A percentile compares a stretch with the other conserved stretches of the same genome.
Evolutionary conservation across 2,113 vertebrate genomes (phyloP).

Genomic region (Malurus cyaneus): DNA sequence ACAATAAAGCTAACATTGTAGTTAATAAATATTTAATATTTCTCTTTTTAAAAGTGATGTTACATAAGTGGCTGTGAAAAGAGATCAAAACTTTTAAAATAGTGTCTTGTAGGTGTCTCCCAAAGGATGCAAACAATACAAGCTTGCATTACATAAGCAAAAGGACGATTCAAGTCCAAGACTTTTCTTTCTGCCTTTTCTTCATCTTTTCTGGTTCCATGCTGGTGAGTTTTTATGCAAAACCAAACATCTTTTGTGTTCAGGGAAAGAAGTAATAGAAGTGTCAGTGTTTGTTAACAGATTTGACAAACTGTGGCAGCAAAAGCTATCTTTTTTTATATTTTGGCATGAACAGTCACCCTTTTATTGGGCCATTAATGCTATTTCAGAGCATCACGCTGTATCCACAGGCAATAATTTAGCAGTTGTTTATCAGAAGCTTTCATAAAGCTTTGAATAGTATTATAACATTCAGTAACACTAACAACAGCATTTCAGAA

Average conservation of each 20-base stretch:
- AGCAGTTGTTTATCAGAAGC: slow-evolving; percentile 70
- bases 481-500: slow-evolving; percentile 68
- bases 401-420: slow-evolving; percentile 68
- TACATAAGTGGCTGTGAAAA: not conserved
- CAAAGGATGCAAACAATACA: not conserved
- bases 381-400: slow-evolving; percentile 52
- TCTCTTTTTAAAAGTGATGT: not conserved
- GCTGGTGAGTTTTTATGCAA: not conserved
- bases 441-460: slow-evolving; percentile 66
- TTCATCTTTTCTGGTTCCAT: not conserved
- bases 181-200: not conserved
- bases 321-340: slow-evolving; percentile 58
- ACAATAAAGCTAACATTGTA: not conserved
- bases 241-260: slow-evolving; percentile 31
- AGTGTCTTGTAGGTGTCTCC: not conserved
- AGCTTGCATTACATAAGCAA: not conserved
- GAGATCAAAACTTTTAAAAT: not conserved
- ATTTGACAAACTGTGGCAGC: slow-evolving; percentile 62
- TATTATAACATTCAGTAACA: slow-evolving; percentile 59
- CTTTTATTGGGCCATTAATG: slow-evolving; percentile 69
- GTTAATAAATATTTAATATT: not conserved
- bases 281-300: slow-evolving; percentile 52
- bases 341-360: slow-evolving; percentile 64
- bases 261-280: slow-evolving; percentile 39
- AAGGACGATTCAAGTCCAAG: accelerated